Evolutionary conservation across 1,140 invertebrate genomes (phyloP), one percentile per base, ranked within the genome.

Genomic region (Lutraria rhynchaena): DNA sequence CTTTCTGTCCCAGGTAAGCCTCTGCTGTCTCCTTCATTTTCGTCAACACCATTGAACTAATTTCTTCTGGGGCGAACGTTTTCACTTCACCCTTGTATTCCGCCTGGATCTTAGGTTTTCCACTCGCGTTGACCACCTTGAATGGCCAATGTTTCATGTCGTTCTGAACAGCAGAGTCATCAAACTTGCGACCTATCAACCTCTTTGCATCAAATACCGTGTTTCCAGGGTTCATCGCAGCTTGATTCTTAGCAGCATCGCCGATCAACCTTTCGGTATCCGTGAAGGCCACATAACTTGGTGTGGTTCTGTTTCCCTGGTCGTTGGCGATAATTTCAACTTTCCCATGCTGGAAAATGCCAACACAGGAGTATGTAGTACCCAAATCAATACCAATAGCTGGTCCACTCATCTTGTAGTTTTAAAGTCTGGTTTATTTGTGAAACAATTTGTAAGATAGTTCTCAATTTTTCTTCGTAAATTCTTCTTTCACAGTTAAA

Each of bases 141-240:
- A 99, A 99, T 1, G 98, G 91, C 92, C 97, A 99, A 91, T 98
- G 97, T 77, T 93, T 98, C 96, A 98, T 98, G 90, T 99, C 98
- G 57, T 93, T 94, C 93, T 99, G 97, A 44, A 99, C 96, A 31
- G 95, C 95, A 0, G 65, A 84, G 92, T 99, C 98, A 81, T 98
- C 97, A 90, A 97, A 99, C 84, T 97, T 96, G 90, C 98, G 95
- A 94, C 94, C 81, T 94, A n/a, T n/a, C n/a, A n/a, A n/a, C n/a
- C n/a, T n/a, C n/a, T n/a, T n/a, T n/a, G n/a, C n/a, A n/a, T n/a
- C 93, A 93, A 98, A 99, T 92, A 99, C 96, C 76, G 98, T 99
- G 94, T 99, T 99, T 90, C 95, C 95, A 74, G 97, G 97, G 92
- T 99, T 99, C 95, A 98, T 97, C 57, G 93, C 93, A 33, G 61